phyloP scores from a whole-genome alignment of 2,113 vertebrate species.

The Centrocercus urophasianus region DNA sequence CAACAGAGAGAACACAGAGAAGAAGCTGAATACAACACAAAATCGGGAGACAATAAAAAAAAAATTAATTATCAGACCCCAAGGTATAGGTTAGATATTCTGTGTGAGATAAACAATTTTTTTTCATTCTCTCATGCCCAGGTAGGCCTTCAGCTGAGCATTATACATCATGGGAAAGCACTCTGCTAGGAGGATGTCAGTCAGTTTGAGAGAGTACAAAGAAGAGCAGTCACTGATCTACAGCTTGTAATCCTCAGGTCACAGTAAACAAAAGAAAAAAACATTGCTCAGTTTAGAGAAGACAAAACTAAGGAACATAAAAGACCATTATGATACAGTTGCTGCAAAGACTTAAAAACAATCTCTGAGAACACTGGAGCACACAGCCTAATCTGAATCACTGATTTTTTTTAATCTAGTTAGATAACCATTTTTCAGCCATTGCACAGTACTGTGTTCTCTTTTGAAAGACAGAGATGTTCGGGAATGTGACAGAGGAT shows the following conservation, averaged over 20 bases:
- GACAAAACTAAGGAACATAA: fast-evolving
- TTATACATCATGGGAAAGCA: not conserved
- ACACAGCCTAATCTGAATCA: too few species aligned
- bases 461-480: not conserved
- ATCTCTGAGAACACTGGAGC: not conserved
- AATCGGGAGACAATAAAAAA: slow-evolving; percentile 2
- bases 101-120: not conserved
- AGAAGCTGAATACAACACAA: not conserved
- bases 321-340: not conserved
- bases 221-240: not conserved
- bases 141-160: not conserved
- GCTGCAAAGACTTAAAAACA: not conserved
- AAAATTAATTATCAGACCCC: not conserved
- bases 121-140: not conserved
- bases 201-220: not conserved
- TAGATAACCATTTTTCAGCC: not conserved
- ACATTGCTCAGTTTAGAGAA: not conserved
- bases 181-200: not conserved
- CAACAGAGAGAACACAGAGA: not conserved
- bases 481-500: not conserved
- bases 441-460: not conserved
- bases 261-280: not conserved
- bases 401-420: not conserved
- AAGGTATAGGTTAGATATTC: not conserved
- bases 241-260: not conserved